A percentile compares a stretch with the other conserved stretches of the same genome.
phyloP scores from a whole-genome alignment of 2,113 vertebrate species.

The Larimichthys crocea region DNA sequence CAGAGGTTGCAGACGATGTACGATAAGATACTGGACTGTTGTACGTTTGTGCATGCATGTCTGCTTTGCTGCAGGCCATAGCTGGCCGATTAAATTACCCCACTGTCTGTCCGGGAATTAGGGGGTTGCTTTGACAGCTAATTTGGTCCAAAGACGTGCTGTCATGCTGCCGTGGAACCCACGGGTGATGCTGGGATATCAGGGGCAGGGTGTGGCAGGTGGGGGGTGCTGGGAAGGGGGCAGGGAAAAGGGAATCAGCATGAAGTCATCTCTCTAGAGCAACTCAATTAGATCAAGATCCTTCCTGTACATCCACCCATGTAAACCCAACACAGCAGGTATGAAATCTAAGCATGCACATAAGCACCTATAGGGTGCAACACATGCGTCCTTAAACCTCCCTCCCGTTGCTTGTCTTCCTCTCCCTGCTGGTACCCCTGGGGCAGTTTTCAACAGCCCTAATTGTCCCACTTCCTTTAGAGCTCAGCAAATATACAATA shows the following conservation, averaged over 20 bases:
- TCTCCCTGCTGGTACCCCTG: background rate
- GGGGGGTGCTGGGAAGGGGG: conserved; percentile 18
- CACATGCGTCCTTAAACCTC: background rate
- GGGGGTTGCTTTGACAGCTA: conserved; percentile 58
- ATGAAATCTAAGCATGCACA: conserved; percentile 14
- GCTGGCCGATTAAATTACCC: conserved; percentile 74
- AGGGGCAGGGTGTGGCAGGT: conserved; percentile 44
- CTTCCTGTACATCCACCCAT: conserved; percentile 38
- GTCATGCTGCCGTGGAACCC: conserved; percentile 48
- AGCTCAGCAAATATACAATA: background rate
- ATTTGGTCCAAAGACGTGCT: conserved; percentile 69
- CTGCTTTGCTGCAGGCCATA: conserved; percentile 51
- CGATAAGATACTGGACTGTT: background rate
- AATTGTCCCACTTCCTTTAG: background rate
- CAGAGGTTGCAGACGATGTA: background rate
- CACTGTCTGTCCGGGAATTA: conserved; percentile 64
- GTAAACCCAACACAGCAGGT: conserved; percentile 41
- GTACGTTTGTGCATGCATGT: conserved; percentile 34
- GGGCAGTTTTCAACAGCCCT: background rate
- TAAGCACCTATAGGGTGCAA: background rate
- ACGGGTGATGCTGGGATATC: conserved; percentile 38
- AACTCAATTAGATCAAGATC: conserved; percentile 66
- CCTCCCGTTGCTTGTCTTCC: background rate
- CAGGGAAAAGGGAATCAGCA: conserved; percentile 47
- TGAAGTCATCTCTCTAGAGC: conserved; percentile 79